Conservation (phyloP, 2,113 vertebrate species). For the Dicerorhinus sumatrensis region DNA sequence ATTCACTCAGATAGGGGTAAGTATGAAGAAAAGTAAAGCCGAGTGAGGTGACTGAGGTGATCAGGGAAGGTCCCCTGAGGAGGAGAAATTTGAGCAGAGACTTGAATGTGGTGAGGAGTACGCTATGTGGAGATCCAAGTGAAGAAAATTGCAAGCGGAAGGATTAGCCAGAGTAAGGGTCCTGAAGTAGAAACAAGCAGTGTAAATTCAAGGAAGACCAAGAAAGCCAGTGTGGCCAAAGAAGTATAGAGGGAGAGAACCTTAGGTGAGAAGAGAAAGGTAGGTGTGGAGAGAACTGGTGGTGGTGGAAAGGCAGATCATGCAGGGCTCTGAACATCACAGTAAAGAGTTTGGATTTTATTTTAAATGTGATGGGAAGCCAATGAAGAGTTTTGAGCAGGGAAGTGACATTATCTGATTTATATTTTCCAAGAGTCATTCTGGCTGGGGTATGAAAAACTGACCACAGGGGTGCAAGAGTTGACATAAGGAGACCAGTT, state of each 20-base stretch:
- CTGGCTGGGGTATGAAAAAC: not conserved
- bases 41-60: not conserved
- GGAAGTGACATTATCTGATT: not conserved
- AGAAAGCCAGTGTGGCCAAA: not conserved
- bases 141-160: not conserved
- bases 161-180: not conserved
- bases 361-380: not conserved
- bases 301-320: too few relatives aligned
- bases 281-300: not conserved
- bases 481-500: not conserved
- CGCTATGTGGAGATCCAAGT: not conserved
- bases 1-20: not conserved
- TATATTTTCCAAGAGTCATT: not conserved
- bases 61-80: not conserved
- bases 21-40: not conserved
- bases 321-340: not conserved
- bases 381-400: not conserved
- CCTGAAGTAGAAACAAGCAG: not conserved
- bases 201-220: not conserved
- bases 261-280: not conserved
- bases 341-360: not conserved
- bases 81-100: not conserved
- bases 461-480: not conserved
- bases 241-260: not conserved
- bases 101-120: not conserved